A percentile compares a stretch with the other conserved stretches of the same genome.
phyloP scores from a whole-genome alignment of 2,113 vertebrate genomes.

The Pteronura brasiliensis region DNA sequence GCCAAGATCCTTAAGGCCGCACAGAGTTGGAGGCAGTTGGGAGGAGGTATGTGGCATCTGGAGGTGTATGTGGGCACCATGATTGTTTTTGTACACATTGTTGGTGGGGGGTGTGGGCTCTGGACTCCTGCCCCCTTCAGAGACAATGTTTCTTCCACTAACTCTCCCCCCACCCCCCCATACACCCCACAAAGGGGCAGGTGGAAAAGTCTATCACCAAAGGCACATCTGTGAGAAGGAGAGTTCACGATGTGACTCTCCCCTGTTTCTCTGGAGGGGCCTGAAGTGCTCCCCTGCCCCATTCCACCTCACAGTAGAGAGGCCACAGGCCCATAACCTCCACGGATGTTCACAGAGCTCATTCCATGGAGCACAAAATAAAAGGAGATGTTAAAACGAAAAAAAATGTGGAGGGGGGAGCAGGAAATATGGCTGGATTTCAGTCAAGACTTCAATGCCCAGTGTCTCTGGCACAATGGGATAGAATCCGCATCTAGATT shows the following conservation, averaged over 20 bases:
- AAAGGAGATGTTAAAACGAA: neutral
- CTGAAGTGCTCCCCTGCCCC: neutral
- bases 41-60: neutral
- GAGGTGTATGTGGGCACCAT: neutral
- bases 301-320: neutral
- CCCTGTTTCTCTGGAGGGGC: neutral
- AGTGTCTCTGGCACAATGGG: neutral
- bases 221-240: neutral
- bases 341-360: neutral
- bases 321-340: neutral
- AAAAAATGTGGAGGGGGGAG: neutral
- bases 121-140: neutral
- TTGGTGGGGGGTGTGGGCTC: neutral
- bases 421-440: neutral
- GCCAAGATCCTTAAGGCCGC: neutral
- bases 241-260: neutral
- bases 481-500: slow-evolving; percentile 8
- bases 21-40: neutral
- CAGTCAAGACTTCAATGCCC: neutral
- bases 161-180: neutral
- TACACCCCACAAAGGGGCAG: neutral
- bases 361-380: neutral
- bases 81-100: neutral
- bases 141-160: neutral
- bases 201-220: neutral